Conservation (phyloP, 2,113 vertebrate species). For the Carlito syrichta region DNA sequence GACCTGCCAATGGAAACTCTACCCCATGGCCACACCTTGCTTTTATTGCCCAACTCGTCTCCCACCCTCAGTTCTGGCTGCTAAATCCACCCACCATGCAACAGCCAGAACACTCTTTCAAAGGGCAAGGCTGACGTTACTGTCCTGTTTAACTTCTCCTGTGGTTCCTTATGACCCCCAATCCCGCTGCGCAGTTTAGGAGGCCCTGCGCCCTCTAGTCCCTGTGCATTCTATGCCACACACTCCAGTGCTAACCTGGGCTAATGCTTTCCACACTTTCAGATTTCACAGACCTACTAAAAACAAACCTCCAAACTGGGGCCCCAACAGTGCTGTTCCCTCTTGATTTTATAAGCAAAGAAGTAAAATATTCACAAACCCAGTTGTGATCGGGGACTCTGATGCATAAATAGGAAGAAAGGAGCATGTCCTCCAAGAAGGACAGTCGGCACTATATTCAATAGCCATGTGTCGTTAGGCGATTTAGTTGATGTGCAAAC, state of each 20-base stretch:
- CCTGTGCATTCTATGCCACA: background rate
- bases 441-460: background rate
- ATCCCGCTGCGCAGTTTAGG: background rate
- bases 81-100: accelerated
- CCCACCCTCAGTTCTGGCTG: background rate
- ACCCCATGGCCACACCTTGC: accelerated
- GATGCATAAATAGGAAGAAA: background rate
- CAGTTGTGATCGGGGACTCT: background rate
- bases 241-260: background rate
- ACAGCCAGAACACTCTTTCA: background rate
- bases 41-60: background rate
- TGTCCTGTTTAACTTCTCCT: background rate
- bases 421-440: background rate
- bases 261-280: background rate
- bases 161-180: background rate
- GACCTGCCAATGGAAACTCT: background rate
- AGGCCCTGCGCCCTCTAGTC: background rate
- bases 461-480: background rate
- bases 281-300: background rate
- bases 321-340: background rate
- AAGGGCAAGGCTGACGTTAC: background rate
- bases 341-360: background rate
- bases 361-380: background rate
- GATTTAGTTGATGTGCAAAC: background rate
- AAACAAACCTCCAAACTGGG: background rate